These are phyloP conservation scores for Cetoscarus ocellatus DNA, from an alignment of 2,797 vertebrate species.

Conservation along the genomic window DNA sequence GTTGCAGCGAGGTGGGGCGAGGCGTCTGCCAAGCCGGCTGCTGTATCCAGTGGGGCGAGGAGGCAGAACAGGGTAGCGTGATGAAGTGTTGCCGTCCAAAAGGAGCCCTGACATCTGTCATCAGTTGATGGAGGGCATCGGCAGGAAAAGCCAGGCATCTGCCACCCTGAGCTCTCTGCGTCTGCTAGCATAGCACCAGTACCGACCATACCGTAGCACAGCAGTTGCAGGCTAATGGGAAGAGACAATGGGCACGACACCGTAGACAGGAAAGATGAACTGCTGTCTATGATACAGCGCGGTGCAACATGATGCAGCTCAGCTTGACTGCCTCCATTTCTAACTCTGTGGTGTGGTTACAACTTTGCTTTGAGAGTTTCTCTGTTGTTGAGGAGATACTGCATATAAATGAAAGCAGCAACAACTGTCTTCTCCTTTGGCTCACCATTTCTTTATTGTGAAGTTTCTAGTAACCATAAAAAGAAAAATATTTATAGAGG, in stretches of 20 bases:
- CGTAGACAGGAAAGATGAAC: constrained; percentile 75
- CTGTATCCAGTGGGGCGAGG: constrained; percentile 73
- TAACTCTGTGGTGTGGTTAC: constrained; percentile 31
- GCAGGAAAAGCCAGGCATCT: constrained; percentile 83
- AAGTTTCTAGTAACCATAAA: neutral
- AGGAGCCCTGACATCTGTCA: constrained; percentile 89
- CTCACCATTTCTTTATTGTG: constrained; percentile 13
- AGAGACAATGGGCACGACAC: constrained; percentile 81
- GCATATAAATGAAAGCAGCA: constrained; percentile 12
- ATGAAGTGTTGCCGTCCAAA: constrained; percentile 84
- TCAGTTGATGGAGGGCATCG: constrained; percentile 84
- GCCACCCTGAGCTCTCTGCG: constrained; percentile 78
- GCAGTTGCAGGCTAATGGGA: constrained; percentile 81
- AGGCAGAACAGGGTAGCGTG: constrained; percentile 74
- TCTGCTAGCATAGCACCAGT: constrained; percentile 67
- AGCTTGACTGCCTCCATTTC: constrained; percentile 23
- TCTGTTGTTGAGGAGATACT: constrained; percentile 14
- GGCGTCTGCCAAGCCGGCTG: constrained; percentile 76
- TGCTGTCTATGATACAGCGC: constrained; percentile 58
- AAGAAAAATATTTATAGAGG: too few species aligned
- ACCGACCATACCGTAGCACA: constrained; percentile 41
- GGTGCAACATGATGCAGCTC: constrained; percentile 49
- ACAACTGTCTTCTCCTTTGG: constrained; percentile 23
- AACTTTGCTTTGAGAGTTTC: constrained; percentile 43
- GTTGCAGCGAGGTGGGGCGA: constrained; percentile 59